Conservation (phyloP, 2,797 vertebrate species). For the Podarcis siculus region DNA sequence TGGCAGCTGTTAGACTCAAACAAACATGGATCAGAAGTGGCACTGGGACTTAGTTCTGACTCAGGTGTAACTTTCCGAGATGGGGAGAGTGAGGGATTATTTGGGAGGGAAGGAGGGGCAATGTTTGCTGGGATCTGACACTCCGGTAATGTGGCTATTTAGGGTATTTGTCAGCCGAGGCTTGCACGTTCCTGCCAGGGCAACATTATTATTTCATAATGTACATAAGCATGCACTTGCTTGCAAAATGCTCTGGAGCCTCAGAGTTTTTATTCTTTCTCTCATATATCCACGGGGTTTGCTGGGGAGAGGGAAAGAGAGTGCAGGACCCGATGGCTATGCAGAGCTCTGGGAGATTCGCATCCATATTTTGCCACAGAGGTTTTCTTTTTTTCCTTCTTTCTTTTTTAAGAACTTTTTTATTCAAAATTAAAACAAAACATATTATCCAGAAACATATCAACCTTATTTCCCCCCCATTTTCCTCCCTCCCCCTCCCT, state of each 20-base stretch:
- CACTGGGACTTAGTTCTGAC: not conserved
- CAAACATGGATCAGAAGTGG: not conserved
- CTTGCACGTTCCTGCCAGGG: not conserved
- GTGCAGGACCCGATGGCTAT: not conserved
- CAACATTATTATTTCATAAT: not conserved
- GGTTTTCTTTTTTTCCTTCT: no score
- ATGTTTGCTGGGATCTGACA: not conserved
- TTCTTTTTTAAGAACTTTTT: no score
- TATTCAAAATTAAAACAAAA: no score
- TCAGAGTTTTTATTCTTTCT: no score
- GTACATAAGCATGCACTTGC: not conserved
- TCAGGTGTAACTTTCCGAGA: not conserved
- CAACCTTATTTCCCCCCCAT: no score
- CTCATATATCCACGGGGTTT: not conserved
- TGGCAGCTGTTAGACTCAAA: not conserved
- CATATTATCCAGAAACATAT: no score
- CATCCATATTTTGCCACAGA: not conserved
- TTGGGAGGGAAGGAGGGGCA: not conserved
- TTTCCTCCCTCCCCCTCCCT: no score
- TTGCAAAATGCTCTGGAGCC: not conserved
- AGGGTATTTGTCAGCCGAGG: not conserved
- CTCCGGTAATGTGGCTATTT: not conserved
- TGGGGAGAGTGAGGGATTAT: no score
- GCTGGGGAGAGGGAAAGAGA: no score
- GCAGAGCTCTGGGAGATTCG: no score